Conservation (phyloP, 2,797 vertebrate genomes). For the Melanotaenia nigrans region DNA sequence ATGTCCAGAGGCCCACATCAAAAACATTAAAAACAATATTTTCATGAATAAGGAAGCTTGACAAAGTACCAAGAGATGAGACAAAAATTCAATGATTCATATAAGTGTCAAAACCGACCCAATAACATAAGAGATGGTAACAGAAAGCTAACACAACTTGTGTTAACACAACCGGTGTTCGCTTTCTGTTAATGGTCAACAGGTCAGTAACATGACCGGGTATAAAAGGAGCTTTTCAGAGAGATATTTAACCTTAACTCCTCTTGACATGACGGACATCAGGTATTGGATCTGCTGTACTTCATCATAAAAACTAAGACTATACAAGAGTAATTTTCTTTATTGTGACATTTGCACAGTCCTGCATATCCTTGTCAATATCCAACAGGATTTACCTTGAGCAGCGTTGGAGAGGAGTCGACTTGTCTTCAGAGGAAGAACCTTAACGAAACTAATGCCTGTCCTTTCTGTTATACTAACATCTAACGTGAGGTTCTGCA, state of each 20-base stretch:
- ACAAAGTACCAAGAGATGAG: too few relatives aligned
- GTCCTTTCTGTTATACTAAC: constrained; percentile 83
- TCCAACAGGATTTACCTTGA: constrained; percentile 69
- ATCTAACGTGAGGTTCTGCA: constrained; percentile 86
- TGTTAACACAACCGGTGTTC: too few relatives aligned
- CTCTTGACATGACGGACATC: neutral
- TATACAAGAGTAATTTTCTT: neutral
- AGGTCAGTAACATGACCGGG: too few relatives aligned
- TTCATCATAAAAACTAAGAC: neutral
- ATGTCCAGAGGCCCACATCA: too few relatives aligned
- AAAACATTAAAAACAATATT: too few relatives aligned
- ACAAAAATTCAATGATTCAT: too few relatives aligned
- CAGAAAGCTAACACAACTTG: too few relatives aligned
- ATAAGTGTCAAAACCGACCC: too few relatives aligned
- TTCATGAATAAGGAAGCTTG: too few relatives aligned
- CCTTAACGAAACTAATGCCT: constrained; percentile 82
- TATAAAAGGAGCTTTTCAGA: too few relatives aligned
- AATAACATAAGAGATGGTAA: too few relatives aligned
- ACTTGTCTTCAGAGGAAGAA: constrained; percentile 83
- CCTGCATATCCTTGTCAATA: neutral
- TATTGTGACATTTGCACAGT: neutral
- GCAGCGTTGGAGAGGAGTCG: constrained; percentile 75
- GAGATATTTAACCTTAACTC: fast-evolving
- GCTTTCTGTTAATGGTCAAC: too few relatives aligned
- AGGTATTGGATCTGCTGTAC: neutral